Base-by-base conservation (phyloP, 1,140 invertebrate genomes). In the Drosophila quadrilineata region DNA sequence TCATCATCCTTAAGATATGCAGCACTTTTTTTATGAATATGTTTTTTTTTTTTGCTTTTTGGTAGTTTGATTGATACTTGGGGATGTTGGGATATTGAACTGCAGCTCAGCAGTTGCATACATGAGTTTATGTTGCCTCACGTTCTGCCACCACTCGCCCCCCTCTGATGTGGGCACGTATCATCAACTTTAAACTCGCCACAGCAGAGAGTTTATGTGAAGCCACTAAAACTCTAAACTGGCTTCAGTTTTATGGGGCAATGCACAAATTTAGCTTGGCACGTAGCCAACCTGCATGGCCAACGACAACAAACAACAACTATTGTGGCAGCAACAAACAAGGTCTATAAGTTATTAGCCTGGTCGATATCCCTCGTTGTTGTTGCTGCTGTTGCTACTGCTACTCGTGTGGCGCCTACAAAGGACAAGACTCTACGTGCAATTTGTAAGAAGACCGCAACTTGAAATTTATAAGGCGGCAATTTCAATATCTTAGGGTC, bases 401-500 rank as follows among this genome's bases (percentile, higher is more conserved):
- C 22, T 24, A 22, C 41, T 41, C 19, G 33, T 19, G 14, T 52
- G 31, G 50, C 57, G 54, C 26, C 26, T 43, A 43, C 40, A 43
- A 43, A 43, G 21, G 50, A 29, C n/a, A n/a, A n/a, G n/a, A n/a
- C n/a, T 56, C 53, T 72, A 70, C 72, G 69, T 65, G 72, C 69
- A 73, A 54, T 53, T 68, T 63, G 57, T 69, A 69, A 49, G 72
- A 53, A 75, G 57, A 80, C 76, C 76, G 58, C 76, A 82, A 76
- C 65, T 74, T 82, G 40, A 80, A 80, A 80, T 80, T 82, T 80
- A 80, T 80, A 80, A 76, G 76, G 60, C 63, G 68, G 72, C 68
- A 72, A 68, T 84, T 82, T 80, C 72, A 75, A 76, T 76, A 76
- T 69, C 77, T 56, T 43, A 62, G 36, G 53, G 26, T 35, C 57